phyloP scores from a whole-genome alignment of 2,888 invertebrate species.

The Drosophila austrosaltans region DNA sequence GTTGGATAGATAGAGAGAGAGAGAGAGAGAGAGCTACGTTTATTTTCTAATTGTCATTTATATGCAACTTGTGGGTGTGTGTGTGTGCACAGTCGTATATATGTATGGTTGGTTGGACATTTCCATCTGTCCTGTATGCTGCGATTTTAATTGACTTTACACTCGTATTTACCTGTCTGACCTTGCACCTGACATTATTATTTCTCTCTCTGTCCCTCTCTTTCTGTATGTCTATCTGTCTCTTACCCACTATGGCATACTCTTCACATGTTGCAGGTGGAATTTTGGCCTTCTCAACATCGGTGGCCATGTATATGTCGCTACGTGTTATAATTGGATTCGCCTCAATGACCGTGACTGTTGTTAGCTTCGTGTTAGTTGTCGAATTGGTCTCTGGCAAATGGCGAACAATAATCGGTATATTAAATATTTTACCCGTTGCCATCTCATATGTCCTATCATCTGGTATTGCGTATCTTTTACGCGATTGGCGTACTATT shows the following conservation, averaged over 20 bases:
- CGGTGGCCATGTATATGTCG: slow-evolving; percentile 85
- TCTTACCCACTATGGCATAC: slow-evolving; percentile 4
- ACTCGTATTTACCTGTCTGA: slow-evolving; percentile 72
- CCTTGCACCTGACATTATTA: slow-evolving; percentile 70
- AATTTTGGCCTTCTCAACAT: slow-evolving; percentile 86
- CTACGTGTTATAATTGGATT: slow-evolving; percentile 86
- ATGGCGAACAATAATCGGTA: slow-evolving; percentile 87
- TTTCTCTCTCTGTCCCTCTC: slow-evolving; percentile 19
- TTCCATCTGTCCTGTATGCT: slow-evolving; percentile 54
- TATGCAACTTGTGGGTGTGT: slow-evolving; percentile 45
- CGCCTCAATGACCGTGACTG: slow-evolving; percentile 86
- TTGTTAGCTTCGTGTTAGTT: slow-evolving; percentile 88
- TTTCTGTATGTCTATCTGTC: slow-evolving; percentile 5
- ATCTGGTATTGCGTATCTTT: slow-evolving; percentile 86
- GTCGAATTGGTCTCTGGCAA: slow-evolving; percentile 87
- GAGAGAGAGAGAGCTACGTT: slow-evolving; percentile 30
- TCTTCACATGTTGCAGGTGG: slow-evolving; percentile 77
- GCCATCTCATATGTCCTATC: slow-evolving; percentile 86
- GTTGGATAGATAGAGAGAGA: slow-evolving; percentile 2
- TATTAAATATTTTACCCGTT: slow-evolving; percentile 87
- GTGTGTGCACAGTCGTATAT: neutral
- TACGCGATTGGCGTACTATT: slow-evolving; percentile 85
- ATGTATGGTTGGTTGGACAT: slow-evolving; percentile 33
- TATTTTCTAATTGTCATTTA: slow-evolving; percentile 71
- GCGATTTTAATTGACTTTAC: slow-evolving; percentile 74